These are phyloP conservation scores for Microctenopoma lineatum DNA, from an alignment of 2,797 vertebrate species.

Conservation along the genomic window DNA sequence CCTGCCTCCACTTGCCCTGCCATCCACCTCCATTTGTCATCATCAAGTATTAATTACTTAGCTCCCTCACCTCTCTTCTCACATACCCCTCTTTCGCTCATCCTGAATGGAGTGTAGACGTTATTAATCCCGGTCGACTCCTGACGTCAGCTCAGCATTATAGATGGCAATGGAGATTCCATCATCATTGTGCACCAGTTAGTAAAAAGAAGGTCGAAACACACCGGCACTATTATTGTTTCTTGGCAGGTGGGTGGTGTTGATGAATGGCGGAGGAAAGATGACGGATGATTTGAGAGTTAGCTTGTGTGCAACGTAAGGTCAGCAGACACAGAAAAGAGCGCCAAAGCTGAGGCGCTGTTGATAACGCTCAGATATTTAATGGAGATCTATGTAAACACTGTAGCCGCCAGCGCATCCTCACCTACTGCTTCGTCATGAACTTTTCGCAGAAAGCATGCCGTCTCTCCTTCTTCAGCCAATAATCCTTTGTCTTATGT, in stretches of 20 bases:
- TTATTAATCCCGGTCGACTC: constrained; percentile 73
- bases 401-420: constrained; percentile 7
- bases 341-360: constrained; percentile 19
- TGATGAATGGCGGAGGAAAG: constrained; percentile 60
- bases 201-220: constrained; percentile 41
- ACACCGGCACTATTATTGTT: constrained; percentile 63
- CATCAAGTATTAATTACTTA: constrained; percentile 82
- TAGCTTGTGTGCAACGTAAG: constrained; percentile 48
- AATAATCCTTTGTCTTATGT: constrained; percentile 42
- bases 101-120: constrained; percentile 39
- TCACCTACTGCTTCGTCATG: constrained; percentile 37
- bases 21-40: constrained; percentile 75
- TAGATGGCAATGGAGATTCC: constrained; percentile 64
- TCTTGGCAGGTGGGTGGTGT: constrained; percentile 38
- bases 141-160: constrained; percentile 70
- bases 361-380: constrained; percentile 47
- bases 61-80: constrained; percentile 44
- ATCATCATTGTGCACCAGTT: constrained; percentile 42
- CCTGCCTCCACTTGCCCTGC: constrained; percentile 64
- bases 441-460: constrained; percentile 13
- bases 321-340: constrained; percentile 53
- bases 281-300: constrained; percentile 62
- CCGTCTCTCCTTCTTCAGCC: constrained; percentile 9
- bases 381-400: constrained; percentile 50
- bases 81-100: constrained; percentile 45